Base-by-base conservation (phyloP, 2,797 vertebrate genomes). In the Paratrypauchen microcephalus region DNA sequence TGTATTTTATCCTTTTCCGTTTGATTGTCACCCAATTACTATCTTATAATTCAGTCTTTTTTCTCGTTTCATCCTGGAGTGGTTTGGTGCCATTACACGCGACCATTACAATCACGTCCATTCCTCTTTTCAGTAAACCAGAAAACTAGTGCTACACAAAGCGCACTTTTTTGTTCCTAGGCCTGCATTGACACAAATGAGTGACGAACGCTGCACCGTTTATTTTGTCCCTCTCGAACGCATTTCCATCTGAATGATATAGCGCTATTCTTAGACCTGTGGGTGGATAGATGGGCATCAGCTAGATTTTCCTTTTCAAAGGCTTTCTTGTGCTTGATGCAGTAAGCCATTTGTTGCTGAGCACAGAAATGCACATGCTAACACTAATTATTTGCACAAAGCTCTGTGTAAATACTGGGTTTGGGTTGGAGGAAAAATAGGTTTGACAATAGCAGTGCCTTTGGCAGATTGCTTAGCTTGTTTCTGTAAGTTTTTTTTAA, bases 191-290 rank as follows among this genome's bases (percentile, higher is more conserved):
- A 85, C 82, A 86, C 77, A 80, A 66, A 81, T 67, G 79, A 88
- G 72, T 84, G 85, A 88, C 57, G 56, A 86, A 81, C 80, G 78
- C 75, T 70, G 70, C 78, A 62, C 57, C 76, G 54, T 86, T 77
- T 80, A 78, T 89, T 89, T 79, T 83, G 82, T 82, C 76, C 73
- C 77, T 83, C 73, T 84, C 85, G 83, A 80, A 52, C 74, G 69
- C 83, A 92, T 92, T 91, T 90, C 85, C 88, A 91, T 92, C 78
- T 90, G 86, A 92, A 91, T 89, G 87, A 85, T 88, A 81, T 68
- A 60, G 66, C 72, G 83, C 86, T 92, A 91, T 92, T 90, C 86
- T 87, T 88, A 83, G 90, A 81, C 74, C 82, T 82, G 90, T 88
- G 89, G 90, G 89, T 79, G 88, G 88, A 86, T 86, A 83, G 87